Evolutionary conservation across 2,113 vertebrate genomes (phyloP).

Genomic region (Nanorana parkeri): DNA sequence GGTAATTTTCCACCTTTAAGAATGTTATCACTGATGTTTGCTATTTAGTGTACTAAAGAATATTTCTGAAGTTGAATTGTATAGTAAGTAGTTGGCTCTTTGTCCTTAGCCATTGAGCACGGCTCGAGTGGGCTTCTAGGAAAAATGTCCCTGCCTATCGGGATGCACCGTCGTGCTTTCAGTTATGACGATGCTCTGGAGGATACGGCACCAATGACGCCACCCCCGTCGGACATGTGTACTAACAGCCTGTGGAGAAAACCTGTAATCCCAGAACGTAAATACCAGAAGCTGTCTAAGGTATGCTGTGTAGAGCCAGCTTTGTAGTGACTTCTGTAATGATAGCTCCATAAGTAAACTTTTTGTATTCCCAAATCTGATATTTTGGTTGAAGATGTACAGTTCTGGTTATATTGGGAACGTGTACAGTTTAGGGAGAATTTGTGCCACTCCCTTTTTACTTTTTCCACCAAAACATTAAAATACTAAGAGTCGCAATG

Average conservation of each 20-base stretch:
- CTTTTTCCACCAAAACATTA: too few relatives aligned
- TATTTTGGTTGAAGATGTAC: too few relatives aligned
- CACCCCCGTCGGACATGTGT: conserved; percentile 83
- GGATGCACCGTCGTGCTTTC: conserved; percentile 78
- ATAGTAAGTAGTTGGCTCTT: conserved; percentile 60
- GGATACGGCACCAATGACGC: conserved; percentile 81
- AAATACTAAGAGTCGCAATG: too few relatives aligned
- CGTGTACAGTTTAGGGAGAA: too few relatives aligned
- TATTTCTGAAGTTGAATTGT: neutral
- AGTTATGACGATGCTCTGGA: conserved; percentile 89
- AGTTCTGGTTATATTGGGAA: too few relatives aligned
- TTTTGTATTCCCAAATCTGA: too few relatives aligned
- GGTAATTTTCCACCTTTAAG: too few relatives aligned
- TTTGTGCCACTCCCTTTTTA: too few relatives aligned
- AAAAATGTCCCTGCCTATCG: conserved; percentile 82
- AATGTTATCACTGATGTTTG: neutral
- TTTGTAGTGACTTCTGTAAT: too few relatives aligned
- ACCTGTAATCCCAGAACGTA: conserved; percentile 86
- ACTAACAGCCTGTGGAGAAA: conserved; percentile 82
- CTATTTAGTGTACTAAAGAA: too few relatives aligned
- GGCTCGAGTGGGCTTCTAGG: conserved; percentile 69
- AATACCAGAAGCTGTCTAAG: conserved; percentile 83
- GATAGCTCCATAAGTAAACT: too few relatives aligned
- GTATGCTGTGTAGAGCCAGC: conserved; percentile 65
- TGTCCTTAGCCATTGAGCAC: conserved; percentile 76